phyloP scores from a whole-genome alignment of 1,140 invertebrate species.

The Palaemon carinicauda region DNA sequence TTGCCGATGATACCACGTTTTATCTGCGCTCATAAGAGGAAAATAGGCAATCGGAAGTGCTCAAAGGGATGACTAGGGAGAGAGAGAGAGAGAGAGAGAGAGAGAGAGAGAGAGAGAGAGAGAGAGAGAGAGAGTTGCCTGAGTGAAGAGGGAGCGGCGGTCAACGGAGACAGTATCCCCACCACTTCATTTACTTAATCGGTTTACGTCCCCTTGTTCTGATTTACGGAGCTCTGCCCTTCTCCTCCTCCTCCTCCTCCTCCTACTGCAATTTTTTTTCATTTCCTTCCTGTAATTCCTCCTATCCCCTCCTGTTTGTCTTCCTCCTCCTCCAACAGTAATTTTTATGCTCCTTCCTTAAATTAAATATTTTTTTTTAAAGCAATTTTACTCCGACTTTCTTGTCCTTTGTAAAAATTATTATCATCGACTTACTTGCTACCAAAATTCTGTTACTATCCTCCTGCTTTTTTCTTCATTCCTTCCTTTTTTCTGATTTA shows the following conservation, averaged over 20 bases:
- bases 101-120: not conserved
- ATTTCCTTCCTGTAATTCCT: not conserved
- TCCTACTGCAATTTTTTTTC: no score
- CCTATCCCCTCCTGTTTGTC: not conserved
- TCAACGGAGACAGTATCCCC: not conserved
- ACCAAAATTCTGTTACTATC: no score
- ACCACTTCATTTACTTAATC: constrained; percentile 30
- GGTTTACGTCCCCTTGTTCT: constrained; percentile 31
- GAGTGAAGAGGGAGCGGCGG: not conserved
- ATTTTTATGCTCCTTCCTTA: no score
- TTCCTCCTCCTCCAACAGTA: not conserved
- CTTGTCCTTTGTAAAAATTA: no score
- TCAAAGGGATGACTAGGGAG: not conserved
- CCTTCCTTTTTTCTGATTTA: no score
- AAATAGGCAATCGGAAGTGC: not conserved
- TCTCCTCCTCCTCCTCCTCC: not conserved
- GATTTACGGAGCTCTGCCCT: not conserved
- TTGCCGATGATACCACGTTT: no score
- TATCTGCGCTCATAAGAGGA: no score
- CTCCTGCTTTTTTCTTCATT: no score
- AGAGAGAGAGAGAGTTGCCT: not conserved
- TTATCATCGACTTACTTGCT: no score
- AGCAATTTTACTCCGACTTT: no score
- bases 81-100: not conserved
- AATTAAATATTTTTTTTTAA: no score